Base-by-base conservation (phyloP, 1,140 invertebrate species). In the Olivierus martensii region DNA sequence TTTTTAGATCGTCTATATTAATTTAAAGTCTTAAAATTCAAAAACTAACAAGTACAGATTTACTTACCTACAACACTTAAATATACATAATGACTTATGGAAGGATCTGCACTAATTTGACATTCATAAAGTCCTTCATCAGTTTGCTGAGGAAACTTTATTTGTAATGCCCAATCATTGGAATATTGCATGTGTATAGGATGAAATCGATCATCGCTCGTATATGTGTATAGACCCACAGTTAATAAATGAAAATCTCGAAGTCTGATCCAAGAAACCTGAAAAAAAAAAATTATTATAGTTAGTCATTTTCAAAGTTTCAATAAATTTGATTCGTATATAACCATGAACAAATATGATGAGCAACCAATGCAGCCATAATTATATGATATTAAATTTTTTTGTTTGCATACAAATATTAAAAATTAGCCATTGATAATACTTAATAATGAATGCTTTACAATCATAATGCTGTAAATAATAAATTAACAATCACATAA, bases 91-190 rank as follows among this genome's bases (percentile, higher is more conserved):
- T 61, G 60, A 53, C 58, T 61, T 35, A 28, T 22, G 21, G 61
- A 57, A 12, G 82, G 82, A 60, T 84, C 80, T 1, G 81, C 83
- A 65, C 83, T 84, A 61, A 85, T 76, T 67, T 85, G 83, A 61
- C 86, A 90, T 68, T 89, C 81, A 70, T 84, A 84, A 39, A 76
- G 71, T 35, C 83, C 83, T 12, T 77, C 71, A 67, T 87, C 84
- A 9, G 73, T 65, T 57, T 71, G 66, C 49, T 75, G 74, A 9
- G 87, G 81, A 68, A 86, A 90, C 71, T 87, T 88, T 65, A 93
- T 89, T 71, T 90, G 83, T 57, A 94, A 72, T 52, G 86, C 87
- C 88, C 88, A 94, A 73, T 92, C 88, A 62, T 88, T 85, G 34
- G 83, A 78, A 37, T 53, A 57, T 46, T 84, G 66, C 82, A 83